Evolutionary conservation across 2,888 invertebrate species (phyloP), one percentile per base, ranked within the genome.

Genomic region (Acanthoscelides obtectus): DNA sequence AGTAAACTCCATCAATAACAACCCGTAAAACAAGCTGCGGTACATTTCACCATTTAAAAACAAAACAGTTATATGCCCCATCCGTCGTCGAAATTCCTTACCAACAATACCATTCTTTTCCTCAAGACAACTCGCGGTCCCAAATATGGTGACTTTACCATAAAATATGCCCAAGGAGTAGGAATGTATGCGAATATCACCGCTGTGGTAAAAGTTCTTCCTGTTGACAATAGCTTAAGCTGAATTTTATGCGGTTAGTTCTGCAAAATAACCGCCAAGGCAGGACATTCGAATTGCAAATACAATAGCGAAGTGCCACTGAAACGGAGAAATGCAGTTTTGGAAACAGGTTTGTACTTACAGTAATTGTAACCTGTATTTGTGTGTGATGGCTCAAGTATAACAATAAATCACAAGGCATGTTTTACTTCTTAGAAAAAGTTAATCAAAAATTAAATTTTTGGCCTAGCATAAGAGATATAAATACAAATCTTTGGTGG

Each of bases 261-360:
- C 75, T 74, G 76, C 74, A 76, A 77, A 78, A 78, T 76, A 78
- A 76, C 75, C 76, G 70, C 74, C 69, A 74, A 75, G 75, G 76
- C 78, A 78, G 75, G 76, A 79, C 80, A 81, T 82, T 81, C 83
- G 83, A 83, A 82, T 82, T 83, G 83, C 83, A 82, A 83, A 82
- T 83, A 79, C 81, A 81, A 81, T 80, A 80, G 81, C 79, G 75
- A 76, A 81, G 25, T 12, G 45, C 5, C 45, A 45, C 45, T 45
- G 12, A 6, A 17, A 45, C 12, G 17, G 17, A 6, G 17, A 17
- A 45, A 45, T 45, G 45, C 5, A 12, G n/a, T 12, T 45, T 12
- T 45, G 3, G 17, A 45, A 45, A 45, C 45, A 45, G 45, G 45
- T 45, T 45, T 45, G 45, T 12, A 45, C 45, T 45, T 45, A 25